phyloP scores from a whole-genome alignment of 1,140 invertebrate species.

The Papilio xuthus region DNA sequence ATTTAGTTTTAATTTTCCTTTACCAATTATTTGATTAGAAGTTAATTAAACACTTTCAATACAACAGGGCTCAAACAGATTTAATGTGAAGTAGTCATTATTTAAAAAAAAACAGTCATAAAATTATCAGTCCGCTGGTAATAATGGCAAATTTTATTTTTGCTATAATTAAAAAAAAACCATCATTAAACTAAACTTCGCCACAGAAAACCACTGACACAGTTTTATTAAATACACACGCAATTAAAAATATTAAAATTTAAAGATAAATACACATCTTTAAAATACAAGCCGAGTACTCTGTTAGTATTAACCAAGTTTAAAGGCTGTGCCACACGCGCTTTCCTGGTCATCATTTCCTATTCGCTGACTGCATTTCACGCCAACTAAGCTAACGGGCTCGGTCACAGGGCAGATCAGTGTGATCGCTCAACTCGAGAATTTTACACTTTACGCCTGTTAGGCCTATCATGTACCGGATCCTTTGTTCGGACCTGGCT shows the following conservation, averaged over 20 bases:
- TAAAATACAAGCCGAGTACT: slow-evolving; percentile 2
- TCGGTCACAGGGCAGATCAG: slow-evolving; percentile 36
- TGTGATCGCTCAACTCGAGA: slow-evolving; percentile 54
- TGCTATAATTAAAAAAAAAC: background rate
- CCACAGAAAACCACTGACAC: background rate
- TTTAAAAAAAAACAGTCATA: too few species aligned
- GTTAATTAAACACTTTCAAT: background rate
- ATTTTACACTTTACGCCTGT: slow-evolving; percentile 70
- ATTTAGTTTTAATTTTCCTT: background rate
- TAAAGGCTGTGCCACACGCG: slow-evolving; percentile 31
- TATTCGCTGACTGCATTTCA: slow-evolving; percentile 60
- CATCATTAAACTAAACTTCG: background rate
- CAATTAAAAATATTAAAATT: slow-evolving; percentile 7
- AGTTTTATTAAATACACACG: background rate
- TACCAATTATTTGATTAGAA: background rate
- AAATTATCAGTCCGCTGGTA: background rate
- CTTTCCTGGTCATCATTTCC: slow-evolving; percentile 60
- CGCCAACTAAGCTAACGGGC: slow-evolving; percentile 47
- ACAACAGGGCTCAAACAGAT: background rate
- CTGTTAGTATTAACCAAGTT: slow-evolving; percentile 30
- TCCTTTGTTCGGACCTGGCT: slow-evolving; percentile 63
- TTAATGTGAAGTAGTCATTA: too few species aligned
- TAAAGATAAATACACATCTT: background rate
- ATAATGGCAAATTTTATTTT: background rate
- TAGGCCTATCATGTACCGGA: slow-evolving; percentile 62